Conservation (phyloP, 2,888 invertebrate species). For the Brenthis hecate region DNA sequence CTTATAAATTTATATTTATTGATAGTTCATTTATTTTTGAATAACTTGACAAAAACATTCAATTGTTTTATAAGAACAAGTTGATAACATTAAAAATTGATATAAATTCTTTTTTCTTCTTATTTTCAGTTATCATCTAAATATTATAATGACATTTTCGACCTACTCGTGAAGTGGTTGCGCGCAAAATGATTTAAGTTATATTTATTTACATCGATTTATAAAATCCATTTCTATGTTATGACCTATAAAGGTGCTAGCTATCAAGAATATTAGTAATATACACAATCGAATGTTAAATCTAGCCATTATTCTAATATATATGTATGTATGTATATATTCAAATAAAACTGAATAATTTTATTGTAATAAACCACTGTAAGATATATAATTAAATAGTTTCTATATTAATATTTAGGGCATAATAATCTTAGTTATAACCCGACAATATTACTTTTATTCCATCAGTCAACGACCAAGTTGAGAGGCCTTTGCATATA, state of each 20-base stretch:
- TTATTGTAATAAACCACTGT: neutral
- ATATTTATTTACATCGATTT: slow-evolving; percentile 7
- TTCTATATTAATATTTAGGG: neutral
- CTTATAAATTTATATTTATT: too few relatives aligned
- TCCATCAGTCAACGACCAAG: neutral
- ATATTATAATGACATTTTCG: too few relatives aligned
- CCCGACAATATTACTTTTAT: neutral
- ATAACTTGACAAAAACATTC: too few relatives aligned
- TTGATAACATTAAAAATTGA: too few relatives aligned
- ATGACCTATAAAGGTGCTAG: neutral
- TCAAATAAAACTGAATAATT: neutral
- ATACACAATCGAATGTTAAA: neutral
- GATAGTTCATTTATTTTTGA: too few relatives aligned
- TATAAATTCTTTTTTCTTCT: too few relatives aligned
- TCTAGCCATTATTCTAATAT: neutral
- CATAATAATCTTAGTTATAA: neutral
- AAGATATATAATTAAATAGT: too few relatives aligned
- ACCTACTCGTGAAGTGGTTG: neutral
- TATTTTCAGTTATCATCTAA: too few relatives aligned
- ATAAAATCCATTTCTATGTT: slow-evolving; percentile 9
- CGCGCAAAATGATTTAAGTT: neutral
- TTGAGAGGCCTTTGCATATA: neutral
- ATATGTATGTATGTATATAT: neutral
- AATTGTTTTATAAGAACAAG: too few relatives aligned
- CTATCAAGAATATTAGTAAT: slow-evolving; percentile 8